Conservation (phyloP, 2,797 vertebrate genomes). For the Hafferia zeledoni region DNA sequence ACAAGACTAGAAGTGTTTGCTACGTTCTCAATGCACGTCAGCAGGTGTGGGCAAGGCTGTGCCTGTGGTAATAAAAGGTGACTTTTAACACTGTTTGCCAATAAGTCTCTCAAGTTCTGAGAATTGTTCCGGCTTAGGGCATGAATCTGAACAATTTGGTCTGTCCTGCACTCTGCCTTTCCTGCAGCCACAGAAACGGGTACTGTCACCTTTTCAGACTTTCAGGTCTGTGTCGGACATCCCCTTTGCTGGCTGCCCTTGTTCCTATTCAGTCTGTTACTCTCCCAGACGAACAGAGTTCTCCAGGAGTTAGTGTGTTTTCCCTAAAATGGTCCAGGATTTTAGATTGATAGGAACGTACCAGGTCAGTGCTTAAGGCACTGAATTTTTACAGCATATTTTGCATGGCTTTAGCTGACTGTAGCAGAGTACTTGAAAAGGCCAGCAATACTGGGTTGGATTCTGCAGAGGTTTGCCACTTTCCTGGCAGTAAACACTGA, state of each 20-base stretch:
- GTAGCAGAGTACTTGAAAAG: background rate
- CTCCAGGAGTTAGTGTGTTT: background rate
- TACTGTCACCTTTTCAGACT: no score
- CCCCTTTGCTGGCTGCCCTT: background rate
- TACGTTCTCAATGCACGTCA: rapidly evolving
- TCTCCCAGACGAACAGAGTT: background rate
- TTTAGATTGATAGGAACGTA: background rate
- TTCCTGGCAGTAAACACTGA: background rate
- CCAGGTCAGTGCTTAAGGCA: background rate
- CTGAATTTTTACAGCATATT: background rate
- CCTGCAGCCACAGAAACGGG: background rate
- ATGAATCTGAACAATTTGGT: background rate
- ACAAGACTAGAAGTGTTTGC: background rate
- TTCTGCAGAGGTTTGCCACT: background rate
- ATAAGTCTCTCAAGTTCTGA: background rate
- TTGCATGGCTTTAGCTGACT: background rate
- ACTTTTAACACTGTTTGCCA: background rate
- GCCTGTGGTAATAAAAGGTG: background rate
- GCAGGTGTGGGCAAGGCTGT: background rate
- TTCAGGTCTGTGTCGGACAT: background rate
- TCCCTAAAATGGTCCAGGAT: background rate
- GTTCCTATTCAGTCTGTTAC: background rate
- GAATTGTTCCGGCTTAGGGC: background rate
- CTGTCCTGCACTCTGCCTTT: background rate
- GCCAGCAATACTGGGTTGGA: rapidly evolving